phyloP scores from a whole-genome alignment of 2,113 vertebrate genomes.

The Felis catus region DNA sequence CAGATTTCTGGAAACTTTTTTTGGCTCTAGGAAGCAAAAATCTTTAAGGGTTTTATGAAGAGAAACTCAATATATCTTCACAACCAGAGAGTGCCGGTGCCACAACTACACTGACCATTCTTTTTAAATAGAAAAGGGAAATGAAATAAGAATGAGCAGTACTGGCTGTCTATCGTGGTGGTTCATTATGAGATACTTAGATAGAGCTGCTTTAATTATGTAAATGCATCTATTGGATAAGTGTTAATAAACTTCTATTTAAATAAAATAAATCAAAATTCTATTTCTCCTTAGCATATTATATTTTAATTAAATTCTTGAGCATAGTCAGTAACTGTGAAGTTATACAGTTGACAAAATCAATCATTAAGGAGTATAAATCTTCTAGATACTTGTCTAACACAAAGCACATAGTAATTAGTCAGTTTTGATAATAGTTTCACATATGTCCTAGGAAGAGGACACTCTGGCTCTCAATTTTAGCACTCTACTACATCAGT shows the following conservation, averaged over 20 bases:
- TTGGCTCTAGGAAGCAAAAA: not conserved
- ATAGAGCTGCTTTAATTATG: constrained; percentile 59
- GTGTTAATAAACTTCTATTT: constrained; percentile 71
- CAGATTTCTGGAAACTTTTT: not conserved
- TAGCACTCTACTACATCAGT: not conserved
- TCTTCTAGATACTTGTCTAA: not conserved
- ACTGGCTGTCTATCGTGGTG: not conserved
- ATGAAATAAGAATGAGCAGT: not conserved
- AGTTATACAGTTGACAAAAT: constrained; percentile 52
- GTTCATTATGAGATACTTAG: constrained; percentile 21
- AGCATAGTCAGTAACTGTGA: constrained; percentile 25
- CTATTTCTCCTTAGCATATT: constrained; percentile 26
- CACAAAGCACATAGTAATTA: not conserved
- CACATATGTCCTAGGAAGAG: not conserved
- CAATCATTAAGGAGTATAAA: constrained; percentile 13
- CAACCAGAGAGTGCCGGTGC: not conserved
- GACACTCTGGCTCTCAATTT: not conserved
- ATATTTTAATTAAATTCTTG: constrained; percentile 60
- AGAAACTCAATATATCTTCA: not conserved
- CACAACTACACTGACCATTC: not conserved
- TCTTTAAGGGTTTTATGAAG: not conserved
- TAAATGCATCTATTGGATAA: constrained; percentile 51
- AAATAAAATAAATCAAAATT: constrained; percentile 73
- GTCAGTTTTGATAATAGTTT: constrained; percentile 21
- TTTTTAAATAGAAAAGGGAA: constrained; percentile 12